Conservation (phyloP, 2,888 invertebrate genomes). For the Lottia scabra region DNA sequence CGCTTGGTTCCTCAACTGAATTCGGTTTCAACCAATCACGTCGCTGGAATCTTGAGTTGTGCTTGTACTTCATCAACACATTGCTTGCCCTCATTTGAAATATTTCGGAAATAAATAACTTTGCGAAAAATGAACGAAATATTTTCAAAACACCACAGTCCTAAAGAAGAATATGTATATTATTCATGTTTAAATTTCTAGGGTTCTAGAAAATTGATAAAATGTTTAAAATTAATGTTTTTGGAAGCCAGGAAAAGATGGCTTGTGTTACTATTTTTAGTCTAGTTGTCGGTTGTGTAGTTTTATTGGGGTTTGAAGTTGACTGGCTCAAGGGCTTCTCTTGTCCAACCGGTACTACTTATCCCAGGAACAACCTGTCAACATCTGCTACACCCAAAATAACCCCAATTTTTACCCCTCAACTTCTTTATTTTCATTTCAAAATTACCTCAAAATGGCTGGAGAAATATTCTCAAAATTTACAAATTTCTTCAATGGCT, state of each 20-base stretch:
- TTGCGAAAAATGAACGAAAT: constrained; percentile 14
- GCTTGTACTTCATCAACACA: constrained; percentile 30
- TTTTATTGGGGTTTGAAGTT: constrained; percentile 47
- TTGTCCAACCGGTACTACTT: constrained; percentile 49
- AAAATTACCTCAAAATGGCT: constrained; percentile 12
- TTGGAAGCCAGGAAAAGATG: constrained; percentile 35
- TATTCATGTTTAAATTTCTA: constrained; percentile 5
- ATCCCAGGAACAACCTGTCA: constrained; percentile 18
- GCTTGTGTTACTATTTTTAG: constrained; percentile 38
- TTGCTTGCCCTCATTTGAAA: constrained; percentile 15
- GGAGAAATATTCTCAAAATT: constrained; percentile 11
- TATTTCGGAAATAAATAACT: not conserved
- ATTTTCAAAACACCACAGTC: constrained; percentile 19
- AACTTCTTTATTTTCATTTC: not conserved
- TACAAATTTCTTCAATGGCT: constrained; percentile 16
- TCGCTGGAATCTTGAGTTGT: constrained; percentile 34
- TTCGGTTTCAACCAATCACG: constrained; percentile 42
- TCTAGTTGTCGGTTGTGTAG: constrained; percentile 29
- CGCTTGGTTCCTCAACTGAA: constrained; percentile 20
- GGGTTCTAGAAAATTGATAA: constrained; percentile 1
- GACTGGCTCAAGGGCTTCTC: constrained; percentile 46
- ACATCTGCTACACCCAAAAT: constrained; percentile 1
- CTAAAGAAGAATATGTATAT: constrained; percentile 10
- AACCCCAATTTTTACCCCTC: not conserved
- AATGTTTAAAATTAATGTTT: constrained; percentile 36